A percentile compares a stretch with the other conserved stretches of the same genome.
Conservation (phyloP, 2,888 invertebrate genomes). For the Morpho achilles region DNA sequence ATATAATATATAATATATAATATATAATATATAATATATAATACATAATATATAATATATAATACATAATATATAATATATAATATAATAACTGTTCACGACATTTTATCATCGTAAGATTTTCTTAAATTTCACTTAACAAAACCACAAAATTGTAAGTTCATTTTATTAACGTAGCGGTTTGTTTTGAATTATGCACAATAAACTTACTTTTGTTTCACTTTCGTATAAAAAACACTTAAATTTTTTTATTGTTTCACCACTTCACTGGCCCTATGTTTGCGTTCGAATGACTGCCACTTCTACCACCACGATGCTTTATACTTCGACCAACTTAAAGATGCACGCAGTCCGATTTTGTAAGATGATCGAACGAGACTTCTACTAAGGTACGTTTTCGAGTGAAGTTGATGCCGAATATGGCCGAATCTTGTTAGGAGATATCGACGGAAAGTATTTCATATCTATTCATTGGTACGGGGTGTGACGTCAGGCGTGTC, state of each 20-base stretch:
- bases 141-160: no score
- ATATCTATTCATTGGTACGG: conserved; percentile 42
- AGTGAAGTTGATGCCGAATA: conserved; percentile 27
- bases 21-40: no score
- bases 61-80: no score
- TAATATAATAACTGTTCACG: no score
- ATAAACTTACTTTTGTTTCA: conserved; percentile 57
- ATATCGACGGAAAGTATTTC: conserved; percentile 19
- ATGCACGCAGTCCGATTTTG: conserved; percentile 70
- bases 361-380: conserved; percentile 64
- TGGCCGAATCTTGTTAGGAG: conserved; percentile 23
- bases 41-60: no score
- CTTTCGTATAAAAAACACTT: conserved; percentile 54
- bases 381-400: conserved; percentile 51
- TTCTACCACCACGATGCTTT: conserved; percentile 66
- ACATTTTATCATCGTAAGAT: no score
- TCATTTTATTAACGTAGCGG: no score
- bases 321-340: conserved; percentile 74
- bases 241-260: conserved; percentile 51
- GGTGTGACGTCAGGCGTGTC: conserved; percentile 56
- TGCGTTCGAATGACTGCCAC: conserved; percentile 70
- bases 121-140: no score
- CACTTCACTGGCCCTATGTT: conserved; percentile 67
- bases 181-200: conserved; percentile 24
- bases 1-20: no score